phyloP scores from a whole-genome alignment of 2,888 invertebrate species.

The Pyrrhosoma nymphula region DNA sequence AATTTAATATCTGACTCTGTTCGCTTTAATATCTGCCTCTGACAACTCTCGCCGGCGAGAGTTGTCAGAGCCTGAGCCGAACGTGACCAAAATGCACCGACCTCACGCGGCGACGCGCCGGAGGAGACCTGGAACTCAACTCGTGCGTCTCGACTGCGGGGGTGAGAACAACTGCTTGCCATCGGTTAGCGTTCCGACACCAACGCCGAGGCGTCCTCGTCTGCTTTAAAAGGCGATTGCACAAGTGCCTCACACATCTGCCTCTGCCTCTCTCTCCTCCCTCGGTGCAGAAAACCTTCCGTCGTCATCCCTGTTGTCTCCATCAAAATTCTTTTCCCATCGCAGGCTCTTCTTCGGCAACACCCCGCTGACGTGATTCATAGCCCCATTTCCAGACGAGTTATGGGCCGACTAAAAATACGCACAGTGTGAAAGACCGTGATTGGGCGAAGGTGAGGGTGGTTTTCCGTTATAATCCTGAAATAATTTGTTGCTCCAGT shows the following conservation, averaged over 20 bases:
- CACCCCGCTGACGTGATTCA: neutral
- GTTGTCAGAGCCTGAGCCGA: too few species aligned
- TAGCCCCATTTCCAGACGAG: neutral
- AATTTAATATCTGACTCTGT: too few species aligned
- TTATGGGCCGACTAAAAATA: neutral
- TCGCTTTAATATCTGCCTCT: too few species aligned
- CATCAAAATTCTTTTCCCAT: neutral
- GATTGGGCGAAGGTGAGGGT: neutral
- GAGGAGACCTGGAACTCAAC: neutral
- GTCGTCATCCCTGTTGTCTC: neutral
- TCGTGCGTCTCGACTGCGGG: neutral
- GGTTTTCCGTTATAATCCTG: neutral
- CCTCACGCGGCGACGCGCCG: neutral
- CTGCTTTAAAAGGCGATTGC: neutral
- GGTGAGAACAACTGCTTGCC: neutral
- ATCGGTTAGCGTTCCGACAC: neutral
- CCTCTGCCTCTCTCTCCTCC: neutral
- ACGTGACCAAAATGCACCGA: too few species aligned
- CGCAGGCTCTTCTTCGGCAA: neutral
- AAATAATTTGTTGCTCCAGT: neutral
- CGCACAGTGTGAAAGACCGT: neutral
- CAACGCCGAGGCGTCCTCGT: neutral
- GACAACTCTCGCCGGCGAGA: too few species aligned
- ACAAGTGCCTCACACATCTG: neutral
- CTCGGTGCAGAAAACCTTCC: neutral